Percentiles rank a stretch among this genome's conserved stretches.
phyloP scores from a whole-genome alignment of 2,797 vertebrate genomes.

The Anolis apletophallus region DNA sequence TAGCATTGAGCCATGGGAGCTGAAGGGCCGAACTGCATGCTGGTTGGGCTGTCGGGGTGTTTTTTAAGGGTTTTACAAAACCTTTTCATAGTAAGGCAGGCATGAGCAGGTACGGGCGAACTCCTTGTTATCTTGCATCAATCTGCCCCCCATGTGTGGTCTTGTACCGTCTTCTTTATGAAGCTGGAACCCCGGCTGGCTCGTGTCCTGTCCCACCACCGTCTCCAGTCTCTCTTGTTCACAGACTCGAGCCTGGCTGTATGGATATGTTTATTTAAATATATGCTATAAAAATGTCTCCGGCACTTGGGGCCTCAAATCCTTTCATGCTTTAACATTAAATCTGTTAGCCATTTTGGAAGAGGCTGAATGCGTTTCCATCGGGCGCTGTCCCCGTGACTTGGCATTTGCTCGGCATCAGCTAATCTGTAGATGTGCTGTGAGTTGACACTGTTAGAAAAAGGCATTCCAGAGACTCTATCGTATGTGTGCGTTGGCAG shows the following conservation, averaged over 20 bases:
- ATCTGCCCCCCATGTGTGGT: background rate
- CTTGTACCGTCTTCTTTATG: background rate
- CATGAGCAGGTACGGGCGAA: background rate
- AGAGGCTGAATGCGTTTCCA: slow-evolving; percentile 56
- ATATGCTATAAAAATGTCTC: slow-evolving; percentile 60
- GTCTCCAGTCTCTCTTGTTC: slow-evolving; percentile 2
- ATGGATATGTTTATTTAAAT: slow-evolving; percentile 56
- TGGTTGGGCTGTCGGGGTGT: no score
- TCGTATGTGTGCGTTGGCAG: slow-evolving; percentile 59
- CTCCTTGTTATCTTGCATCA: background rate
- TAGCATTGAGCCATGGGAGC: no score
- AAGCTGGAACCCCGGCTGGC: background rate
- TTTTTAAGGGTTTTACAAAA: no score
- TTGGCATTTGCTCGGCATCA: slow-evolving; percentile 54
- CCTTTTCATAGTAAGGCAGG: no score
- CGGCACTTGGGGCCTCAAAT: slow-evolving; percentile 49
- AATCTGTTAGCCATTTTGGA: slow-evolving; percentile 61
- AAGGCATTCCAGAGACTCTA: slow-evolving; percentile 50
- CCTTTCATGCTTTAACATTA: slow-evolving; percentile 50
- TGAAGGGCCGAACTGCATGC: no score
- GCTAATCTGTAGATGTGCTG: slow-evolving; percentile 64
- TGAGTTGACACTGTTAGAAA: slow-evolving; percentile 64
- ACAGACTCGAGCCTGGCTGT: background rate
- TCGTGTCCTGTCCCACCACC: slow-evolving; percentile 24
- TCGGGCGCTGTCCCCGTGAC: slow-evolving; percentile 37